Conservation (phyloP, 92 coral and sea anemone genomes). For the Siderastrea radians region DNA sequence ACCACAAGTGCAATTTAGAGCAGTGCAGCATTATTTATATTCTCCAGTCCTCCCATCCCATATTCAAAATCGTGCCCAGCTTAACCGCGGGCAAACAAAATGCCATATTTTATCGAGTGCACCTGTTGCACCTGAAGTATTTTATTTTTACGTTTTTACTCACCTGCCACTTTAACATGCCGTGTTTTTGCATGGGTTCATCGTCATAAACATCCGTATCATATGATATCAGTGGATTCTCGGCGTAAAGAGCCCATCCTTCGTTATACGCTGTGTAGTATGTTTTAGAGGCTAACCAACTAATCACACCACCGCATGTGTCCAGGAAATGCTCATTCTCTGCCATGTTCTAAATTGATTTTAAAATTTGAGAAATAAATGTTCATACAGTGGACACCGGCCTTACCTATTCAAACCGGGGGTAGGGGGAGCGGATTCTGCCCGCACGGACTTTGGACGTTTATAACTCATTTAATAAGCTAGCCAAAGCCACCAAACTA, state of each 20-base stretch:
- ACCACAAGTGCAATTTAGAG: too few species aligned
- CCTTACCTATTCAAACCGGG: too few species aligned
- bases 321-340: slow-evolving; percentile 83
- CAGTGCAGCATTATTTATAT: too few species aligned
- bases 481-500: too few species aligned
- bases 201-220: slow-evolving; percentile 83
- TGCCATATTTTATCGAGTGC: too few species aligned
- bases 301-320: slow-evolving; percentile 78
- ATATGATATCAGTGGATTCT: slow-evolving; percentile 86
- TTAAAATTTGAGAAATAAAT: background rate
- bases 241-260: slow-evolving; percentile 95
- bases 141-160: background rate
- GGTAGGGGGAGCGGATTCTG: too few species aligned
- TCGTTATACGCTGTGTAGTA: slow-evolving; percentile 91
- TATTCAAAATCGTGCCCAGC: too few species aligned
- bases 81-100: too few species aligned
- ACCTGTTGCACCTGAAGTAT: too few species aligned
- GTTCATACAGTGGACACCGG: background rate
- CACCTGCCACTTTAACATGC: slow-evolving; percentile 9
- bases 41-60: too few species aligned
- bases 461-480: too few species aligned
- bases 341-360: slow-evolving; percentile 73
- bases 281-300: slow-evolving; percentile 77
- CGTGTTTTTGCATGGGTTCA: slow-evolving; percentile 83
- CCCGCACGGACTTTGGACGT: too few species aligned